Percentiles rank a stretch among this genome's conserved stretches.
These are phyloP conservation scores for Pseudococcus longispinus DNA, from an alignment of 2,888 invertebrate species.

Conservation along the genomic window DNA sequence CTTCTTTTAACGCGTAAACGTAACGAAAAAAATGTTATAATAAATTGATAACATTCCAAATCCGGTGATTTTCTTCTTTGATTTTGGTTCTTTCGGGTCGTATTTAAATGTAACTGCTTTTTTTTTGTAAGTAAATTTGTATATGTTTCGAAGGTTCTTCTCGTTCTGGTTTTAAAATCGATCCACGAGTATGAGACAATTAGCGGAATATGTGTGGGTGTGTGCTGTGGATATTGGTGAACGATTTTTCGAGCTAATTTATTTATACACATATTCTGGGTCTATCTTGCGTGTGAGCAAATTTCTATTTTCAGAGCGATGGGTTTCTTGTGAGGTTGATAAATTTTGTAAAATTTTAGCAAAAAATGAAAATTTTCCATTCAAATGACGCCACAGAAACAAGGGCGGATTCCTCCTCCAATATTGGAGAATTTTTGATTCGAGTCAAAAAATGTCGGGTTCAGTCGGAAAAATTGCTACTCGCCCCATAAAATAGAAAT, in stretches of 20 bases:
- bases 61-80: constrained; percentile 35
- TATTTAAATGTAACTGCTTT: constrained; percentile 39
- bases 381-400: not conserved
- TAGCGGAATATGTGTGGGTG: not conserved
- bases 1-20: not conserved
- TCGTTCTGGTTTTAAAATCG: not conserved
- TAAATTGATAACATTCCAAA: constrained; percentile 39
- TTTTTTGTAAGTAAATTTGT: not conserved
- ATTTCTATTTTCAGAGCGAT: not conserved
- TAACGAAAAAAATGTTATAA: constrained; percentile 14
- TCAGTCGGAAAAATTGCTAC: too few relatives aligned
- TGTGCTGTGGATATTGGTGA: not conserved
- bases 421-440: not conserved
- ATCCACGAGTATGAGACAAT: not conserved
- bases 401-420: not conserved
- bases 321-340: not conserved
- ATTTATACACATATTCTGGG: not conserved
- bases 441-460: too few relatives aligned
- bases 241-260: not conserved
- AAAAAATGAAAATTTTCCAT: not conserved
- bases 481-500: too few relatives aligned
- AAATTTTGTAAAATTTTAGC: not conserved
- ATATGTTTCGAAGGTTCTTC: not conserved
- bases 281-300: not conserved
- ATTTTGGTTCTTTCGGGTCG: not conserved